Evolutionary conservation across 2,888 invertebrate species (phyloP), one percentile per base, ranked within the genome.

Genomic region (Pasiphila rectangulata): DNA sequence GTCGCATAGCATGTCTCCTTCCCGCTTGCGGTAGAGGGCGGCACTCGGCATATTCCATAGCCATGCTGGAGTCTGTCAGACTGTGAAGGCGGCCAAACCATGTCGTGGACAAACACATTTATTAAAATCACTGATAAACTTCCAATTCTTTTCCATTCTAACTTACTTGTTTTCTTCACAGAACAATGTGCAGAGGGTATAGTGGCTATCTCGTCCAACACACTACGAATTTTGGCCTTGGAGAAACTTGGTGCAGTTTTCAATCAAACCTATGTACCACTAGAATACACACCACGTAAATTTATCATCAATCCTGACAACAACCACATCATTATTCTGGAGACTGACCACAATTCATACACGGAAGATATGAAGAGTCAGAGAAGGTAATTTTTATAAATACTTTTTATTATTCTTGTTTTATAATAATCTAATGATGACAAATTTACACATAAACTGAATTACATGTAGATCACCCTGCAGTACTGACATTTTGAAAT

Each of bases 131-230:
- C 5, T 6, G 1, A 5, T 7, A 27, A 27, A 15, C 4, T 4
- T 13, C 13, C 1, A 7, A 42, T 46, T 55, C 52, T 51, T n/a
- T n/a, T n/a, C n/a, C n/a, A n/a, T n/a, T n/a, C n/a, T n/a, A n/a
- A n/a, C n/a, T n/a, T n/a, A n/a, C n/a, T n/a, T n/a, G n/a, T 17
- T 32, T 32, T 32, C 6, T 57, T 78, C 69, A 50, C 77, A 59
- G 99, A 99, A 82, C 99, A 99, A 81, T 99, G 99, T 89, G 97
- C 98, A 0, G 99, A 99, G 82, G 99, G 99, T 59, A 98, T 99
- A 61, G 99, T 99, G 0, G 99, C 99, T 0, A 99, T 99, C 75
- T 98, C 98, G 0, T 96, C 98, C 1, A 99, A 99, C 72, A 99
- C 99, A 0, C 88, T 99, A 39, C 91, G 98, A 70, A 99, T 99